Evolutionary conservation across 2,888 invertebrate species (phyloP).

Genomic region (Zhengitettix transpicula): DNA sequence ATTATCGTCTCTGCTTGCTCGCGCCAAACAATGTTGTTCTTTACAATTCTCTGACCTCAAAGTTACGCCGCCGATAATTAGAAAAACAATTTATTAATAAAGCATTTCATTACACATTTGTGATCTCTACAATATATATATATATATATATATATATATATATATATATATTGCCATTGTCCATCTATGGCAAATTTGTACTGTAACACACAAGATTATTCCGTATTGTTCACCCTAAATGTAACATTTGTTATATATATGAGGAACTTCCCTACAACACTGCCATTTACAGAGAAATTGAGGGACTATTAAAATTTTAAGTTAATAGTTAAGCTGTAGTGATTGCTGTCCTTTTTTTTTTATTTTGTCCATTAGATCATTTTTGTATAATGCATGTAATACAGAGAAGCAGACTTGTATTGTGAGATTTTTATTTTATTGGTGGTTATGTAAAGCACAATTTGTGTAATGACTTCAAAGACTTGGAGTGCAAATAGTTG

Average conservation of each 20-base stretch:
- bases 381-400: neutral
- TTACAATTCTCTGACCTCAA: no score
- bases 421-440: neutral
- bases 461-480: neutral
- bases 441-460: neutral
- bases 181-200: neutral
- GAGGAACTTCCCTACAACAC: neutral
- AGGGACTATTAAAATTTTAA: neutral
- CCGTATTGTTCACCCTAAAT: neutral
- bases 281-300: neutral
- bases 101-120: no score
- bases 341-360: neutral
- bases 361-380: neutral
- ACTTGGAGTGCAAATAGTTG: neutral
- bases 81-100: no score
- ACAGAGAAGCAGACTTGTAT: neutral
- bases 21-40: no score
- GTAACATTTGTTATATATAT: neutral
- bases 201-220: neutral
- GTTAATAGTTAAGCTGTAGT: neutral
- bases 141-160: no score
- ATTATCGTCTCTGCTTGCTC: no score
- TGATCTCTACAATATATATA: no score
- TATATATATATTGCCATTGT: no score
- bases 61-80: no score